Conservation (phyloP, 1,140 invertebrate genomes). For the Hyles vespertilio region DNA sequence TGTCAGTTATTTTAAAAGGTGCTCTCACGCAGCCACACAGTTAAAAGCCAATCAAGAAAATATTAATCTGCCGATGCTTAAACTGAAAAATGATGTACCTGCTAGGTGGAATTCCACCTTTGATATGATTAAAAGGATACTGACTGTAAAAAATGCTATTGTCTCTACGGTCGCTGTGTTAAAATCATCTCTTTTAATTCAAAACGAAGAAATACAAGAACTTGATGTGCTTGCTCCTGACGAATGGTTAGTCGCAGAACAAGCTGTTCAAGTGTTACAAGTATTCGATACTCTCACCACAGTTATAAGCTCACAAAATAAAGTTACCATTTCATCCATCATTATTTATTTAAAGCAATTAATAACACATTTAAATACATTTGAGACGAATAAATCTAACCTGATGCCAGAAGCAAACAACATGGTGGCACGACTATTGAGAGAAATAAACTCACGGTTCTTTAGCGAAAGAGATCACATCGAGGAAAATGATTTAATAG, state of each 20-base stretch:
- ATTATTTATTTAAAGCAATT: background rate
- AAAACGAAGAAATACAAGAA: too few relatives aligned
- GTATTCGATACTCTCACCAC: background rate
- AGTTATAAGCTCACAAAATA: background rate
- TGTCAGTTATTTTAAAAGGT: slow-evolving; percentile 1
- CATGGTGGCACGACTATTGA: too few relatives aligned
- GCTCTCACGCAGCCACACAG: background rate
- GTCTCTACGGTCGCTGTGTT: background rate
- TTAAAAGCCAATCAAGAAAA: too few relatives aligned
- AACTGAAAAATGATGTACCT: background rate
- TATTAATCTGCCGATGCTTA: background rate
- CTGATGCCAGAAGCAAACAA: too few relatives aligned
- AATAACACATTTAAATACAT: too few relatives aligned
- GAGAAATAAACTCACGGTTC: too few relatives aligned
- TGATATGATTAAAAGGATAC: background rate
- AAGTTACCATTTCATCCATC: background rate
- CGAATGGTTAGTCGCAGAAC: background rate
- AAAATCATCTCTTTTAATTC: background rate
- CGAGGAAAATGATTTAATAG: too few relatives aligned
- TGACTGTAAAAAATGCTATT: background rate
- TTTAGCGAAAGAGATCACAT: too few relatives aligned
- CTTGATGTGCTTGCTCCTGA: background rate
- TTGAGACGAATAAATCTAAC: too few relatives aligned
- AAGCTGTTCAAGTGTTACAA: background rate
- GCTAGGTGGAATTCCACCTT: background rate